phyloP scores from a whole-genome alignment of 2,797 vertebrate species.

The Rhodeus uyekii region DNA sequence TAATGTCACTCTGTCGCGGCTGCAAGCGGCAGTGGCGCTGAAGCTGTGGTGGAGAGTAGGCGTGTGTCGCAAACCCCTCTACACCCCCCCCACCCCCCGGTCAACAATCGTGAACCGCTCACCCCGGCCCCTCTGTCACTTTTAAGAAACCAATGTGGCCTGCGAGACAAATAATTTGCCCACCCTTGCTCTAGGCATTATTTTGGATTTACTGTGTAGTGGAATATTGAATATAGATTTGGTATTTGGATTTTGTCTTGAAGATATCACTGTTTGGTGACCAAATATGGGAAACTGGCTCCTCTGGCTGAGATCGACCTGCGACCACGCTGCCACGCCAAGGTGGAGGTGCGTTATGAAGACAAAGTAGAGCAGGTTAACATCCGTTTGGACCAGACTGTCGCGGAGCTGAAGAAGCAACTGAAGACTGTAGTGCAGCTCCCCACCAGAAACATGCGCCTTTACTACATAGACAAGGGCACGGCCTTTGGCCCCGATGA shows the following conservation, averaged over 20 bases:
- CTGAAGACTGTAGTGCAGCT: conserved; percentile 88
- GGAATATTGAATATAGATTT: background rate
- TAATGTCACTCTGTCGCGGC: too few relatives aligned
- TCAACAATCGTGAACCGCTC: too few relatives aligned
- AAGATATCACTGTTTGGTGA: conserved; percentile 93
- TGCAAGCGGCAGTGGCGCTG: too few relatives aligned
- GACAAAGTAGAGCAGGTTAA: conserved; percentile 90
- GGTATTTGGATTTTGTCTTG: conserved; percentile 4
- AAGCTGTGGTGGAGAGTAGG: too few relatives aligned
- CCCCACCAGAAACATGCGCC: conserved; percentile 89
- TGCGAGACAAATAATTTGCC: too few relatives aligned
- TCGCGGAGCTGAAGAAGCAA: conserved; percentile 93
- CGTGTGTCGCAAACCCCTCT: too few relatives aligned
- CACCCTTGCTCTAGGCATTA: too few relatives aligned
- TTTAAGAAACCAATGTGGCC: too few relatives aligned
- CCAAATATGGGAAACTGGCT: conserved; percentile 94
- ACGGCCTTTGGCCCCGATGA: conserved; percentile 91
- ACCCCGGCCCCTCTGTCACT: too few relatives aligned
- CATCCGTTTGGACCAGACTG: conserved; percentile 95
- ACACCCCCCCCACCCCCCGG: too few relatives aligned
- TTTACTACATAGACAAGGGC: conserved; percentile 93
- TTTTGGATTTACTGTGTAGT: background rate
- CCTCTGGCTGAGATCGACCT: conserved; percentile 94
- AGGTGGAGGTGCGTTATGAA: conserved; percentile 93
- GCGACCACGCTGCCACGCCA: conserved; percentile 88